Conservation (phyloP, 1,140 invertebrate species). For the Myzus persicae region DNA sequence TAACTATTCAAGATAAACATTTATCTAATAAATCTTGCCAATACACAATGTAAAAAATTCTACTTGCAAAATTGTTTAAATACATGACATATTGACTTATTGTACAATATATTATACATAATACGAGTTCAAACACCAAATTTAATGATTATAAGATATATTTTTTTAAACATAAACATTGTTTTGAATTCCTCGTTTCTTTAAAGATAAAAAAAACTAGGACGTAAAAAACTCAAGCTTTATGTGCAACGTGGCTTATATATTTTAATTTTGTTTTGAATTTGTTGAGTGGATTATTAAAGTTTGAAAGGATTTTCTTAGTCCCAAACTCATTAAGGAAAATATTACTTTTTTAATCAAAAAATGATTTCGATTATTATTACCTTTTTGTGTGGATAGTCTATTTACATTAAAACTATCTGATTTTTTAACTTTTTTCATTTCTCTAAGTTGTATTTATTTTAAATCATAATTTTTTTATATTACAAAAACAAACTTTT, state of each 20-base stretch:
- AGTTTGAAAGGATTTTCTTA: constrained; percentile 23
- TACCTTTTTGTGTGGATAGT: neutral
- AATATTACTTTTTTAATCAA: neutral
- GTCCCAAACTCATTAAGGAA: neutral
- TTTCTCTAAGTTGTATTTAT: neutral
- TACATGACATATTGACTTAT: neutral
- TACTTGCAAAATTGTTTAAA: neutral
- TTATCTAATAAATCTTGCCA: neutral
- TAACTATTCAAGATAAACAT: neutral
- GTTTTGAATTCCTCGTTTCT: neutral
- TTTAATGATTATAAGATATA: neutral
- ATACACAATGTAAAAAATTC: neutral
- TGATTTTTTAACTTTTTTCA: constrained; percentile 1
- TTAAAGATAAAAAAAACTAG: neutral
- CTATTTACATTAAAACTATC: neutral
- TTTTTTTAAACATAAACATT: neutral
- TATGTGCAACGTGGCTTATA: neutral
- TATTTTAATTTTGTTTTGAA: neutral
- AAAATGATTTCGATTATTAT: neutral
- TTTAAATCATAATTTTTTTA: neutral
- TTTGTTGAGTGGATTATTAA: neutral
- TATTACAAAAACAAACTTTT: neutral
- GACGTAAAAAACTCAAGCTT: neutral
- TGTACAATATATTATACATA: neutral
- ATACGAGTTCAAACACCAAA: neutral